Conservation (phyloP, 2,113 vertebrate genomes). For the Eretmochelys imbricata region DNA sequence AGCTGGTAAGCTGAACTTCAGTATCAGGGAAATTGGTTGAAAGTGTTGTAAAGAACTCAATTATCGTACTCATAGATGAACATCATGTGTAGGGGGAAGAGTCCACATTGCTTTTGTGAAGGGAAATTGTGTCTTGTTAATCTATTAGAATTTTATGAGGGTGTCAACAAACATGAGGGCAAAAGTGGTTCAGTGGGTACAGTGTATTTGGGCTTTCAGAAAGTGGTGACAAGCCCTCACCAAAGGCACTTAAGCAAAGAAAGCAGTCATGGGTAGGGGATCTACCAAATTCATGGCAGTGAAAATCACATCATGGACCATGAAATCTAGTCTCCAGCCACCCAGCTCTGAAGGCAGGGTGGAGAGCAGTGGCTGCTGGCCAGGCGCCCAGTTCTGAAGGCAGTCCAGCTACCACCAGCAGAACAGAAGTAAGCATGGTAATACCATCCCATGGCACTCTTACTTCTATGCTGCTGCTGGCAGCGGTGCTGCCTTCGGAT, state of each 20-base stretch:
- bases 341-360: too few species aligned
- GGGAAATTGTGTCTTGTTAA: background rate
- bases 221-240: background rate
- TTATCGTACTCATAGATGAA: background rate
- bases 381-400: too few species aligned
- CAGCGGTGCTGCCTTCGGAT: too few species aligned
- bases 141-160: background rate
- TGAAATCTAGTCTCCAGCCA: too few species aligned
- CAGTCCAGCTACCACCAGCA: too few species aligned
- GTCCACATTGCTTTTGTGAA: background rate
- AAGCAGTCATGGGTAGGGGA: background rate
- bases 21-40: background rate
- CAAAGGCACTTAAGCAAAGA: background rate
- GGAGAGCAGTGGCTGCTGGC: too few species aligned
- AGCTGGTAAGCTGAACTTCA: too few species aligned
- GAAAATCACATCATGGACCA: background rate
- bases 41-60: background rate
- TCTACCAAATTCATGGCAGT: background rate
- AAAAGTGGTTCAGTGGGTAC: background rate
- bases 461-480: too few species aligned
- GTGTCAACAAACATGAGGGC: background rate
- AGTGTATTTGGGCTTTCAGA: background rate
- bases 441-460: too few species aligned
- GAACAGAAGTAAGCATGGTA: too few species aligned
- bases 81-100: background rate